phyloP scores from a whole-genome alignment of 2,797 vertebrate species.

The Parambassis ranga region DNA sequence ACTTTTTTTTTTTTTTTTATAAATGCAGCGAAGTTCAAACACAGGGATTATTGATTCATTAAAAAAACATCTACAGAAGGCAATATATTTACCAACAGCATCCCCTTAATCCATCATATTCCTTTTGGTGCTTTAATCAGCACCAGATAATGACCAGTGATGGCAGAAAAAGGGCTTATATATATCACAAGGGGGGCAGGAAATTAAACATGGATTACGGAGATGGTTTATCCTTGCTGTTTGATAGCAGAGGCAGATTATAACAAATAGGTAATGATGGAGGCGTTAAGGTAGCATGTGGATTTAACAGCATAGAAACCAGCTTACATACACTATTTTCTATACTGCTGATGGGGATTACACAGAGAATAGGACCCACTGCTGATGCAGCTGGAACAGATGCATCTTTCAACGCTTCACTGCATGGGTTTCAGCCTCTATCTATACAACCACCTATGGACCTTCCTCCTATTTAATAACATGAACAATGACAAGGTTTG shows the following conservation, averaged over 20 bases:
- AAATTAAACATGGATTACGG: constrained; percentile 73
- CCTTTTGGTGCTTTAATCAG: constrained; percentile 53
- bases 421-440: constrained; percentile 1
- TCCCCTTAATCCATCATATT: constrained; percentile 34
- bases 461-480: not conserved
- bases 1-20: too few relatives aligned
- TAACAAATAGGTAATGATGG: constrained; percentile 34
- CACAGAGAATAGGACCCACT: not conserved
- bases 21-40: not conserved
- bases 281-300: constrained; percentile 43
- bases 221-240: constrained; percentile 51
- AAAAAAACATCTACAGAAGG: not conserved
- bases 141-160: constrained; percentile 56
- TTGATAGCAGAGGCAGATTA: constrained; percentile 58
- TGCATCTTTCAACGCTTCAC: not conserved
- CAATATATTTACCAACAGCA: constrained; percentile 41
- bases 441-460: not conserved
- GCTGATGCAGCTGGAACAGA: not conserved
- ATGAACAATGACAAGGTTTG: too few relatives aligned
- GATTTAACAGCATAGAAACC: constrained; percentile 32
- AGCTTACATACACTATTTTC: constrained; percentile 26
- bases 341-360: constrained; percentile 37
- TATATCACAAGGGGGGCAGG: constrained; percentile 58
- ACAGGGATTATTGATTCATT: not conserved
- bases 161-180: constrained; percentile 46